Conservation (phyloP, 2,113 vertebrate species). For the Cinclus cinclus region DNA sequence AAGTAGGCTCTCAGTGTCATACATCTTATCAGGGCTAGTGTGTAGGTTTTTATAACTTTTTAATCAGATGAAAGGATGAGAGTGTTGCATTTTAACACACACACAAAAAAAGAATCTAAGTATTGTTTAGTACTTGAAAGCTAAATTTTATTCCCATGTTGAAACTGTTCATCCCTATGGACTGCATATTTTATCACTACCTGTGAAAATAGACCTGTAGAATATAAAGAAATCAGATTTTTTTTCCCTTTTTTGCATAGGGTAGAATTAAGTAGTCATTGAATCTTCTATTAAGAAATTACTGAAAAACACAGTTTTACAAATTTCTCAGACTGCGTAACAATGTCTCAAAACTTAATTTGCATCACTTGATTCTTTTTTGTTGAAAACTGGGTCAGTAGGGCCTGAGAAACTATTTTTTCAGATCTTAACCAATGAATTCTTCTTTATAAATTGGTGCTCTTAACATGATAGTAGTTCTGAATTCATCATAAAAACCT, state of each 20-base stretch:
- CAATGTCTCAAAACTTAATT: constrained; percentile 81
- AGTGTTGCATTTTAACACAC: background rate
- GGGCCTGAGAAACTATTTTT: constrained; percentile 88
- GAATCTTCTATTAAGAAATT: constrained; percentile 75
- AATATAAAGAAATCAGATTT: constrained; percentile 49
- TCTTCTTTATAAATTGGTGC: constrained; percentile 87
- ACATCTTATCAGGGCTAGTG: background rate
- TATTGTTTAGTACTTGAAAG: background rate
- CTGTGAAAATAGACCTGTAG: constrained; percentile 62
- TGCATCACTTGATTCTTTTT: constrained; percentile 81
- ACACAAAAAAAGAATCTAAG: background rate
- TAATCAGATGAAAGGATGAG: background rate
- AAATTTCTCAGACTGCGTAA: constrained; percentile 75
- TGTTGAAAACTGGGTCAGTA: constrained; percentile 85
- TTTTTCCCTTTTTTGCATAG: background rate
- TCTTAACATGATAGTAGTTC: constrained; percentile 88
- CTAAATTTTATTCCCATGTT: background rate
- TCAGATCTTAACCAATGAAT: constrained; percentile 84
- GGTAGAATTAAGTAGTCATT: constrained; percentile 69
- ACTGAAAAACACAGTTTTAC: constrained; percentile 74
- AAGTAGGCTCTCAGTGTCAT: background rate
- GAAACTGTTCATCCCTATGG: constrained; percentile 13
- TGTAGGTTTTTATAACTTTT: constrained; percentile 13
- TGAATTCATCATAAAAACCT: constrained; percentile 86
- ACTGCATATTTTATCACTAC: constrained; percentile 60